These are phyloP conservation scores for Aphrophora alni DNA, from an alignment of 2,888 invertebrate genomes.

Conservation along the genomic window DNA sequence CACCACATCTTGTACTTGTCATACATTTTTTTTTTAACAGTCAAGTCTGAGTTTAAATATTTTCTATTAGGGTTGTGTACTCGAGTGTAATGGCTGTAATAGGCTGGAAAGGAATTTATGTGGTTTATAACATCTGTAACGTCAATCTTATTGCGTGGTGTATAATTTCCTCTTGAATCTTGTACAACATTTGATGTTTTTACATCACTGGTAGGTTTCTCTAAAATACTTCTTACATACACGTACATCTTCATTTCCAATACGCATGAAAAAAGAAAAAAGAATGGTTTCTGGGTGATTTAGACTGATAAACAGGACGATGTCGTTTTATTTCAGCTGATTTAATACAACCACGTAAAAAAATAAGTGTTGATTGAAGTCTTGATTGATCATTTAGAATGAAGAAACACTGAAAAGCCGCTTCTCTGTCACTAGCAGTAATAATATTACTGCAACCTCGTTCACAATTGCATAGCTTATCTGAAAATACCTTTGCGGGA, in stretches of 20 bases:
- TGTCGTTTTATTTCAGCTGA: conserved; percentile 13
- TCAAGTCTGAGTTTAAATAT: conserved; percentile 23
- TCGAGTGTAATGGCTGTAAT: conserved; percentile 25
- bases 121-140: conserved; percentile 28
- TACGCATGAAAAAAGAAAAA: conserved; percentile 28
- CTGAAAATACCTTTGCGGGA: conserved; percentile 18
- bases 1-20: conserved; percentile 22
- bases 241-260: conserved; percentile 27
- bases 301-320: conserved; percentile 25
- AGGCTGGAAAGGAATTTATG: conserved; percentile 30
- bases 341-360: conserved; percentile 20
- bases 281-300: conserved; percentile 21
- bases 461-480: conserved; percentile 18
- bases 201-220: conserved; percentile 28
- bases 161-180: conserved; percentile 14
- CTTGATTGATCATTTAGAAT: not conserved
- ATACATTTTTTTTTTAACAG: conserved; percentile 30
- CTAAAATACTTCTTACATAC: conserved; percentile 32
- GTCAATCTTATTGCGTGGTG: conserved; percentile 28
- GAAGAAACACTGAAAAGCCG: not conserved
- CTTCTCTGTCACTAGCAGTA: conserved; percentile 15
- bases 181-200: not conserved
- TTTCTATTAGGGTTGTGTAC: conserved; percentile 25
- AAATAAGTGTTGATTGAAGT: conserved; percentile 27
- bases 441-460: conserved; percentile 22